These are phyloP conservation scores for Coleophora flavipennella DNA, from an alignment of 2,888 invertebrate species.

Conservation along the genomic window DNA sequence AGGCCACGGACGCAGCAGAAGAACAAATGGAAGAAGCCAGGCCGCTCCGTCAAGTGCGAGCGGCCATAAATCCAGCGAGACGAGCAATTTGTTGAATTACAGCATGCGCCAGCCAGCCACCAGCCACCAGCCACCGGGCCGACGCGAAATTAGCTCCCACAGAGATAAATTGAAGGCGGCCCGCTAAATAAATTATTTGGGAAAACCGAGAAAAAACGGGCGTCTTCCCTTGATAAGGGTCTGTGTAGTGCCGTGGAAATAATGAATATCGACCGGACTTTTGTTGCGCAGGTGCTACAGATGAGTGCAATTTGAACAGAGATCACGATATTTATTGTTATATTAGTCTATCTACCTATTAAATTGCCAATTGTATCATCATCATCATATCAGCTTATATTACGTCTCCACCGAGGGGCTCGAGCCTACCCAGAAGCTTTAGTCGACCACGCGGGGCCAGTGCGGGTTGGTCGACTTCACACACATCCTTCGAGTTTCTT, in stretches of 20 bases:
- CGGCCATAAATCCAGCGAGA: constrained; percentile 63
- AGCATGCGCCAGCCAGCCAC: constrained; percentile 34
- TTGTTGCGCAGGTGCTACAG: too few relatives aligned
- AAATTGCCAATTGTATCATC: too few relatives aligned
- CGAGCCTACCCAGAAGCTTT: too few relatives aligned
- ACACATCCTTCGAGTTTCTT: too few relatives aligned
- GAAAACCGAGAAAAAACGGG: constrained; percentile 72
- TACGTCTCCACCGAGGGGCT: too few relatives aligned
- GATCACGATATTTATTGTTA: too few relatives aligned
- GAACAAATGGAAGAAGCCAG: constrained; percentile 59
- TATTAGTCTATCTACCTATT: too few relatives aligned
- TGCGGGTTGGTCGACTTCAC: too few relatives aligned
- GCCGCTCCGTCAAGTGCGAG: constrained; percentile 65
- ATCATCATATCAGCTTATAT: too few relatives aligned
- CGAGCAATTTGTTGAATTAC: constrained; percentile 74
- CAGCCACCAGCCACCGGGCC: constrained; percentile 69
- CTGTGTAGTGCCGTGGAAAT: constrained; percentile 52
- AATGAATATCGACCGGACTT: constrained; percentile 57
- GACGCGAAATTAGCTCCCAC: constrained; percentile 71
- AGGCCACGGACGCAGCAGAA: constrained; percentile 25
- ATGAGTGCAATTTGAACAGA: too few relatives aligned
- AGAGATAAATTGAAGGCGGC: constrained; percentile 70
- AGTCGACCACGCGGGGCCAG: too few relatives aligned
- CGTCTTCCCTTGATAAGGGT: constrained; percentile 72
- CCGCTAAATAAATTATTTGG: constrained; percentile 73